Conservation (phyloP, 2,888 invertebrate species). For the Ichneumoninae sp. region DNA sequence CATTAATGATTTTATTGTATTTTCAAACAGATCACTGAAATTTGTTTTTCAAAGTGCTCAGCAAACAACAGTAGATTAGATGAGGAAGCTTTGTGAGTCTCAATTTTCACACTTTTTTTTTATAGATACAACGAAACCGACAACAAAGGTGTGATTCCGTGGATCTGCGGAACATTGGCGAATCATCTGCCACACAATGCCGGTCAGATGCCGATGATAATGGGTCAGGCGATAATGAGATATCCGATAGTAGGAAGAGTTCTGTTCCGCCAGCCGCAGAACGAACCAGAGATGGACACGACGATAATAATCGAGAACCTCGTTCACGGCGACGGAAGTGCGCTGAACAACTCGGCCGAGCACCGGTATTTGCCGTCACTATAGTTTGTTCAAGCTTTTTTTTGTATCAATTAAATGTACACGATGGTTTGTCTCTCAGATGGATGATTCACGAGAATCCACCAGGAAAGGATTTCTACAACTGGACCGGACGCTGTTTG, state of each 20-base stretch:
- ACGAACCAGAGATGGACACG: conserved; percentile 94
- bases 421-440: conserved; percentile 82
- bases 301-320: conserved; percentile 93
- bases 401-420: conserved; percentile 35
- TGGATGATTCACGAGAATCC: conserved; percentile 93
- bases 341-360: conserved; percentile 89
- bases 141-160: conserved; percentile 84
- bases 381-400: conserved; percentile 50
- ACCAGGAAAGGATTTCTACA: conserved; percentile 95
- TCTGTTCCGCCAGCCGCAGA: conserved; percentile 91
- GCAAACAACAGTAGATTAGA: too few species aligned
- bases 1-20: too few species aligned
- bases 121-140: conserved; percentile 85
- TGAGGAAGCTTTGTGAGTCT: too few species aligned
- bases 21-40: too few species aligned
- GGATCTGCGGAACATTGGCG: conserved; percentile 89
- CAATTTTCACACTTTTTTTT: conserved; percentile 10
- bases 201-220: conserved; percentile 90
- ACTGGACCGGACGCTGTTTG: conserved; percentile 94
- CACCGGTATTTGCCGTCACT: conserved; percentile 85
- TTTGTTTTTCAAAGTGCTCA: too few species aligned
- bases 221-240: conserved; percentile 92
- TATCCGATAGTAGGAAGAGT: conserved; percentile 96
- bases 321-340: conserved; percentile 94
- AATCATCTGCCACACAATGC: conserved; percentile 88